phyloP scores from a whole-genome alignment of 1,140 invertebrate species.

The Trichonephila inaurata region DNA sequence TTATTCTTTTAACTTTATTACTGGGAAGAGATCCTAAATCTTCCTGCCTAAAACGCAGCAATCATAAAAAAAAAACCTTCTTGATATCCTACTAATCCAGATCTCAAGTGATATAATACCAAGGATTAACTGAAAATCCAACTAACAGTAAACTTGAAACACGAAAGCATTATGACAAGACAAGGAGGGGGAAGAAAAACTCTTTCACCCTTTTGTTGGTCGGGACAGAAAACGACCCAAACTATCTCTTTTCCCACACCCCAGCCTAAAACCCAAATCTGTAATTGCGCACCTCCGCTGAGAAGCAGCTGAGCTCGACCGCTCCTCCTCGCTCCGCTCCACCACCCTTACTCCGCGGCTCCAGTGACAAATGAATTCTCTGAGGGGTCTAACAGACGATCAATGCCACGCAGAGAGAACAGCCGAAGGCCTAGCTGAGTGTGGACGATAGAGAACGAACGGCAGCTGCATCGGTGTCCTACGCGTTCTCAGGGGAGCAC shows the following conservation, averaged over 20 bases:
- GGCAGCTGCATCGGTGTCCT: slow-evolving; percentile 63
- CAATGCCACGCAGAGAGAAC: slow-evolving; percentile 34
- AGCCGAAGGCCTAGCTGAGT: slow-evolving; percentile 5
- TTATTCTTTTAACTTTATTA: no score
- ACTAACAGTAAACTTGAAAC: no score
- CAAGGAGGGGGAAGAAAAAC: no score
- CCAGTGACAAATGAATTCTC: slow-evolving; percentile 63
- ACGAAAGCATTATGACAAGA: no score
- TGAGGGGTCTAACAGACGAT: slow-evolving; percentile 29
- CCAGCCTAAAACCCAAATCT: slow-evolving; percentile 48
- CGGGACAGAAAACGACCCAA: background rate
- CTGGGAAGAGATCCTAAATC: no score
- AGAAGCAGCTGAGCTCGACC: slow-evolving; percentile 49
- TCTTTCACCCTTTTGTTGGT: background rate
- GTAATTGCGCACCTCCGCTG: slow-evolving; percentile 61
- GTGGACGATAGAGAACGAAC: slow-evolving; percentile 49
- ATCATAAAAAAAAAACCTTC: no score
- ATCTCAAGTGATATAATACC: no score
- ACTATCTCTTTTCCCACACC: slow-evolving; percentile 28
- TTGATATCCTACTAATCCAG: no score
- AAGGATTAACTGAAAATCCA: no score
- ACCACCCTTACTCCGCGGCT: slow-evolving; percentile 31
- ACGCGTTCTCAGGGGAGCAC: slow-evolving; percentile 49
- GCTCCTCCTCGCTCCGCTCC: background rate
- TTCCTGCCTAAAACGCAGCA: no score